Base-by-base conservation (phyloP, 2,797 vertebrate species). In the Kryptopterus vitreolus region DNA sequence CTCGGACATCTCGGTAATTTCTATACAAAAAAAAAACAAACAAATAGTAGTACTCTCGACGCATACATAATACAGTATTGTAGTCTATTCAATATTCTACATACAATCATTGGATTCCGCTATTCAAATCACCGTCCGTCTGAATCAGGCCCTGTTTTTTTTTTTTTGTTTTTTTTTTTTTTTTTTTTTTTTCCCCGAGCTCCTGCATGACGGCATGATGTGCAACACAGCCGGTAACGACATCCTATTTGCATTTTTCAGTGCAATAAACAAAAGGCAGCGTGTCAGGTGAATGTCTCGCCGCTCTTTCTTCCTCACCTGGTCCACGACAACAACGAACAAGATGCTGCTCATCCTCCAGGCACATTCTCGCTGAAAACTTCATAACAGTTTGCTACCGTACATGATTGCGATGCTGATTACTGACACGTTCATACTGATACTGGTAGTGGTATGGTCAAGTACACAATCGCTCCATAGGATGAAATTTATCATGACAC, bases 121-220 rank as follows among this genome's bases (percentile, higher is more conserved):
- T 26, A 1, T 33, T 33, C 16, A 71, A 38, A 31, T 57, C 31
- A 35, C 16, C 31, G 55, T 57, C 24, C 68, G 26, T 13, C 16
- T 1, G 18, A 31, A 13, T 52, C 4, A 43, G 18, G 29, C 9
- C 18, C 26, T 53, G 48, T 31, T 35, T 73, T 35, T 72, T 15
- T 50, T 10, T 43, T 43, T 43, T 43, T 53, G 48, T 31, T 35
- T 73, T 35, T 72, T 15, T 50, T 10, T 43, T 43, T 43, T 43
- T 31, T 35, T 73, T 35, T 72, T 15, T 50, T 10, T 43, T 43
- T 43, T 43, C 10, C 10, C 38, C 38, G 10, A n/a, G 50, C 50
- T 35, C 29, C 50, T 35, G 70, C 70, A 35, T 72, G 70, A 72
- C 12, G 70, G 50, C 70, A 72, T 72, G 52, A 55, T 72, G 50